Evolutionary conservation across 2,888 invertebrate species (phyloP), one percentile per base, ranked within the genome.

Genomic region (Hetaerina titia): DNA sequence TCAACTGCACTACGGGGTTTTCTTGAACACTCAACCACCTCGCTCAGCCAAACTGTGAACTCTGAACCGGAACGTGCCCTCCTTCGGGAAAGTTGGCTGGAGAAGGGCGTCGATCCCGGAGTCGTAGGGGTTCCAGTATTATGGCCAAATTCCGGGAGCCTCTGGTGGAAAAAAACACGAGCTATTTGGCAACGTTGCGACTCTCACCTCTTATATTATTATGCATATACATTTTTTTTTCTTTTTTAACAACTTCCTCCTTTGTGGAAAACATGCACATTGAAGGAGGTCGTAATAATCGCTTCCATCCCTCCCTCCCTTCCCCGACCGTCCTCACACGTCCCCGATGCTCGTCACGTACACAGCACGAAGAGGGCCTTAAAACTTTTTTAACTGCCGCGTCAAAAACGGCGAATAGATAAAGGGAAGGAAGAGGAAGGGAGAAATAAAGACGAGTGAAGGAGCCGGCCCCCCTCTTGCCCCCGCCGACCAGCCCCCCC

Each of bases 191-290:
- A 81, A 31, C 13, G 8, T 25, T 74, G 7, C 74, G 8, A 13
- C 25, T 25, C 8, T 13, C 25, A 74, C 13, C 81, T 13, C 31
- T 25, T 25, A 22, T 15, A 31, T 8, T 31, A 5, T 31, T 31
- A 22, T 22, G 0, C n/a, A 11, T 69, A 22, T 69, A 22, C 22
- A 22, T 22, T 19, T 69, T 22, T 69, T 17, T 69, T 4, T 81
- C n/a, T 81, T 81, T 81, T 81, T 81, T 81, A 81, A 81, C 31
- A 81, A 81, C 81, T 81, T 81, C 81, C 81, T 81, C 81, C 81
- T 15, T 81, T 81, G 81, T 81, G 81, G 81, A 31, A 81, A 81
- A 31, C 81, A 81, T 81, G 31, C 81, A 13, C 81, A 22, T 13
- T 11, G 81, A 31, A 81, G 81, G 81, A 22, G 31, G 31, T 31